phyloP scores from a whole-genome alignment of 2,113 vertebrate genomes.

The Austrofundulus limnaeus region DNA sequence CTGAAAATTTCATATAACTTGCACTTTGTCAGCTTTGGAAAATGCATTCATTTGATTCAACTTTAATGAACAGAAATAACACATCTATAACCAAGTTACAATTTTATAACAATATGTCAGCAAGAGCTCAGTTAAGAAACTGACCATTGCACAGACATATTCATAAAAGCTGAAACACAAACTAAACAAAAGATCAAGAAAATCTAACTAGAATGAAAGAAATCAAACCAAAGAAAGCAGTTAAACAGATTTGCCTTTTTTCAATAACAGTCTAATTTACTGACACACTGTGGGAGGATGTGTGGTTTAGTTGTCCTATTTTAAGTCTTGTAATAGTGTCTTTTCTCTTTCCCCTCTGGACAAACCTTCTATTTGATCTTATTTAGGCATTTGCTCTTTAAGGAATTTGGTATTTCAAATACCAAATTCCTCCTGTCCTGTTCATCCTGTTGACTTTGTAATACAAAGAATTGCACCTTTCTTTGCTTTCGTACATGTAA shows the following conservation, averaged over 20 bases:
- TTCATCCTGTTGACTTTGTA: conserved; percentile 1
- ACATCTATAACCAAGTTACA: too few species aligned
- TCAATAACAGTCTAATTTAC: conserved; percentile 30
- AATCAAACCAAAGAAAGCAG: conserved; percentile 16
- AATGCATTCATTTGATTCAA: not conserved
- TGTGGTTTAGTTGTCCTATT: conserved; percentile 62
- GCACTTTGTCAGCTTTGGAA: too few species aligned
- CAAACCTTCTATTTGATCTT: conserved; percentile 39
- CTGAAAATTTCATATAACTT: too few species aligned
- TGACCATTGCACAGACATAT: not conserved
- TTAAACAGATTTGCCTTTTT: conserved; percentile 20
- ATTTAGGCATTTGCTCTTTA: conserved; percentile 31
- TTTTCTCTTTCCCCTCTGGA: conserved; percentile 54
- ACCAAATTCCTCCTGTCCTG: too few species aligned
- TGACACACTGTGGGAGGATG: conserved; percentile 42
- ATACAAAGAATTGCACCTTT: not conserved
- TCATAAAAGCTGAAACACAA: not conserved
- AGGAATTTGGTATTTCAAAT: not conserved
- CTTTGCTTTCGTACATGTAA: not conserved
- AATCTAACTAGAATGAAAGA: not conserved
- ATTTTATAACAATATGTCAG: not conserved
- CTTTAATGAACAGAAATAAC: not conserved
- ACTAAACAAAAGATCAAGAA: not conserved
- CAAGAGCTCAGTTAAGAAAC: not conserved
- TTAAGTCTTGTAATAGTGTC: conserved; percentile 34